phyloP scores from a whole-genome alignment of 2,888 invertebrate species.

The Scaptomyza tumidula region DNA sequence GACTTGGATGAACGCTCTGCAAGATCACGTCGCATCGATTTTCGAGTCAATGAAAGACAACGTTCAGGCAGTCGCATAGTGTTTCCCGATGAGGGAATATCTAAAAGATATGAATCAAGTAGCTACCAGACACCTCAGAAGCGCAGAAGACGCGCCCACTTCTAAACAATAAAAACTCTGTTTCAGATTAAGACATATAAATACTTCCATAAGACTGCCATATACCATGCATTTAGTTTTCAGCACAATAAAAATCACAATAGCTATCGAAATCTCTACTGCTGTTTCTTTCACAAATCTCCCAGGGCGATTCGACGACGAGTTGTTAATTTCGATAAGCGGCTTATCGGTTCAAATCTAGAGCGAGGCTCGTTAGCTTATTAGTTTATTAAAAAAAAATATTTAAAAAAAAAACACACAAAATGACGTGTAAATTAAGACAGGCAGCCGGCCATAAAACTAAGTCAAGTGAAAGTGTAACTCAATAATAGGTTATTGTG shows the following conservation, averaged over 20 bases:
- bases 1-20: constrained; percentile 60
- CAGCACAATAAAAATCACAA: constrained; percentile 51
- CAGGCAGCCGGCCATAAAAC: constrained; percentile 62
- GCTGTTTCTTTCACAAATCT: constrained; percentile 21
- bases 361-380: constrained; percentile 51
- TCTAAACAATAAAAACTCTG: constrained; percentile 8
- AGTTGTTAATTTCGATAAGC: constrained; percentile 63
- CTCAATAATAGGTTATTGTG: constrained; percentile 6
- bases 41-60: constrained; percentile 58
- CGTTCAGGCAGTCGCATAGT: constrained; percentile 54
- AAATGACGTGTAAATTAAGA: constrained; percentile 70
- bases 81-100: constrained; percentile 49
- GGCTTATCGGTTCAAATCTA: constrained; percentile 64
- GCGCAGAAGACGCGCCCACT: constrained; percentile 39
- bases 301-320: constrained; percentile 8
- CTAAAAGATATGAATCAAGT: constrained; percentile 34
- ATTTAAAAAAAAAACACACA: constrained; percentile 9
- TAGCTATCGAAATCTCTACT: constrained; percentile 35
- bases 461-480: constrained; percentile 65
- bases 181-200: constrained; percentile 64
- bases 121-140: constrained; percentile 49
- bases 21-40: constrained; percentile 44
- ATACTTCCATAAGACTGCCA: constrained; percentile 59
- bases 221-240: constrained; percentile 35
- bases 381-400: constrained; percentile 35